phyloP scores from a whole-genome alignment of 35 echinoderm and acorn worm genomes.

The Apostichopus parvimensis region DNA sequence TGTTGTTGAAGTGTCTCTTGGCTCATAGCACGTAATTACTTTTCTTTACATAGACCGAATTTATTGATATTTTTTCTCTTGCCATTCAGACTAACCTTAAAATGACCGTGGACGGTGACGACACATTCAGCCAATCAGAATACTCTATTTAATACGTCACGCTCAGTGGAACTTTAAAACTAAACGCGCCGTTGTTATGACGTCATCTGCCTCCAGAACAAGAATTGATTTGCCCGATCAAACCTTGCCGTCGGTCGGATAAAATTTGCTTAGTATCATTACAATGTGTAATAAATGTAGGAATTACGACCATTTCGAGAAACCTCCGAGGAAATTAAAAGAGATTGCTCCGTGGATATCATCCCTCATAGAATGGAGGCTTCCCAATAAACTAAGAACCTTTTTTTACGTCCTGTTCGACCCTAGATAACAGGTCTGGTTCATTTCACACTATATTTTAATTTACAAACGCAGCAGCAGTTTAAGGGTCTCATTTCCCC shows the following conservation, averaged over 20 bases:
- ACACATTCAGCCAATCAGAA: not conserved
- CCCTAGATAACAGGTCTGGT: not conserved
- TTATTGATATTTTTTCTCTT: slow-evolving; percentile 1
- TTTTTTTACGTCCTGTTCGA: not conserved
- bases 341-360: slow-evolving; percentile 14
- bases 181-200: not conserved
- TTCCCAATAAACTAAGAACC: slow-evolving; percentile 5
- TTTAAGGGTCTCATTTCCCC: slow-evolving; percentile 3
- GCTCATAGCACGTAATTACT: slow-evolving; percentile 5
- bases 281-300: slow-evolving; percentile 1
- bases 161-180: not conserved
- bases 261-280: slow-evolving; percentile 40
- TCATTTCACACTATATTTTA: slow-evolving; percentile 34
- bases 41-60: not conserved
- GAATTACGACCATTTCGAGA: slow-evolving; percentile 30
- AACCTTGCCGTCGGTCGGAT: not conserved
- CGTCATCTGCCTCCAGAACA: slow-evolving; percentile 16
- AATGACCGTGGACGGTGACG: slow-evolving; percentile 29
- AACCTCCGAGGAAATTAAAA: slow-evolving; percentile 46
- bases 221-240: slow-evolving; percentile 39
- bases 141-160: slow-evolving; percentile 8
- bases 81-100: not conserved
- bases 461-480: not conserved
- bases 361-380: slow-evolving; percentile 18
- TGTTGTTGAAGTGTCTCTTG: not conserved